Percentiles rank a stretch among this genome's conserved stretches.
These are phyloP conservation scores for Takifugu bimaculatus DNA, from an alignment of 2,113 vertebrate genomes.

Conservation along the genomic window DNA sequence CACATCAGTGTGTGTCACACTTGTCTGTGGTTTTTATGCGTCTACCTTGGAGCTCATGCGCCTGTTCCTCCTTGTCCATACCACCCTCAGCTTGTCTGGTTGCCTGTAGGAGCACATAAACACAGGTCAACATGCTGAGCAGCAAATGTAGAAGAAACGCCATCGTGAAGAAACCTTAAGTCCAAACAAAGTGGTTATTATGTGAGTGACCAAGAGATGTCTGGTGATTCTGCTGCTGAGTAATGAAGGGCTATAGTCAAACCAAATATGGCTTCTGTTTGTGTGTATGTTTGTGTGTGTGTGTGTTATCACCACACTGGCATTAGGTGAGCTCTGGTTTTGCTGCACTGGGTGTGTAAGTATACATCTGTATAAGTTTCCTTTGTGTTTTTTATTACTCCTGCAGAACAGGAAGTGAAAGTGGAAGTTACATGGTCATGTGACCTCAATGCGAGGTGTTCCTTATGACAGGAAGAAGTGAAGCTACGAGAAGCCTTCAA, in stretches of 20 bases:
- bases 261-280: neutral
- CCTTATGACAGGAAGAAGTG: slow-evolving; percentile 41
- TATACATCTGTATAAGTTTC: neutral
- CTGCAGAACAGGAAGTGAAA: slow-evolving; percentile 50
- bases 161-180: neutral
- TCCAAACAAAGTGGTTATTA: slow-evolving; percentile 21
- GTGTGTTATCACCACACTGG: neutral
- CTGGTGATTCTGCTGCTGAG: slow-evolving; percentile 33
- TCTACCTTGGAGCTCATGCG: slow-evolving; percentile 87
- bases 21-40: slow-evolving; percentile 2
- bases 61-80: slow-evolving; percentile 89
- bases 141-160: neutral
- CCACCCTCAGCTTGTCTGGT: slow-evolving; percentile 87
- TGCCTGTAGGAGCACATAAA: slow-evolving; percentile 75
- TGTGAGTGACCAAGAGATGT: slow-evolving; percentile 4
- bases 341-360: slow-evolving; percentile 8
- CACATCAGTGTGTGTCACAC: slow-evolving; percentile 6
- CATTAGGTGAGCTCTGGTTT: neutral
- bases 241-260: slow-evolving; percentile 2
- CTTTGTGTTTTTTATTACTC: slow-evolving; percentile 18
- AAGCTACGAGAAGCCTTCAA: neutral
- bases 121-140: neutral
- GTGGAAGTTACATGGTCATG: slow-evolving; percentile 47
- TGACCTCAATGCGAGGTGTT: slow-evolving; percentile 42
- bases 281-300: slow-evolving; percentile 1